phyloP scores from a whole-genome alignment of 2,888 invertebrate species.

The Petrolisthes manimaculis region DNA sequence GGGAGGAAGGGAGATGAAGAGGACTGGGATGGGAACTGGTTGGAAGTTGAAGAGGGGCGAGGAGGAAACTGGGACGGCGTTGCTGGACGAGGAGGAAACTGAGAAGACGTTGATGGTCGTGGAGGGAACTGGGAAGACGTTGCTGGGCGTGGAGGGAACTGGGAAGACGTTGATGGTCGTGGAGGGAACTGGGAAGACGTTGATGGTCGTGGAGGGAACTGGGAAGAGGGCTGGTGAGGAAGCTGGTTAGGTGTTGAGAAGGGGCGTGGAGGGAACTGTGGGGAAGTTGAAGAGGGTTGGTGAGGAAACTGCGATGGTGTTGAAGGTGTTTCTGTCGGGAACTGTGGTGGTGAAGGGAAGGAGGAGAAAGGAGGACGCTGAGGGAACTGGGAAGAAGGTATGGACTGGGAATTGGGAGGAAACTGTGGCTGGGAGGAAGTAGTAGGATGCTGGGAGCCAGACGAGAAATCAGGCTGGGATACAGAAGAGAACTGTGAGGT shows the following conservation, averaged over 20 bases:
- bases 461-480: background rate
- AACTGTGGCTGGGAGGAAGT: conserved; percentile 12
- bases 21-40: background rate
- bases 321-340: conserved; percentile 50
- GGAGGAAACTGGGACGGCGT: conserved; percentile 42
- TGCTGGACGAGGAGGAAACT: conserved; percentile 13
- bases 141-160: background rate
- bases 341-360: conserved; percentile 55
- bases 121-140: no score
- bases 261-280: background rate
- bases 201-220: conserved; percentile 8
- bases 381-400: conserved; percentile 51
- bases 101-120: background rate
- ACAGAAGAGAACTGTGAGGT: background rate
- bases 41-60: no score
- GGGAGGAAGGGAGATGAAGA: background rate
- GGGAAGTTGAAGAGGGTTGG: background rate
- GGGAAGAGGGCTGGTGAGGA: conserved; percentile 14
- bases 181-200: conserved; percentile 41
- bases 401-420: conserved; percentile 41
- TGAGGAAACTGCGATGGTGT: background rate
- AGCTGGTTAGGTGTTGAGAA: background rate
- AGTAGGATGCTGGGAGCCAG: background rate
- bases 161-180: no score
- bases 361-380: conserved; percentile 56